phyloP scores from a whole-genome alignment of 2,888 invertebrate genomes.

The Heliconius sara region DNA sequence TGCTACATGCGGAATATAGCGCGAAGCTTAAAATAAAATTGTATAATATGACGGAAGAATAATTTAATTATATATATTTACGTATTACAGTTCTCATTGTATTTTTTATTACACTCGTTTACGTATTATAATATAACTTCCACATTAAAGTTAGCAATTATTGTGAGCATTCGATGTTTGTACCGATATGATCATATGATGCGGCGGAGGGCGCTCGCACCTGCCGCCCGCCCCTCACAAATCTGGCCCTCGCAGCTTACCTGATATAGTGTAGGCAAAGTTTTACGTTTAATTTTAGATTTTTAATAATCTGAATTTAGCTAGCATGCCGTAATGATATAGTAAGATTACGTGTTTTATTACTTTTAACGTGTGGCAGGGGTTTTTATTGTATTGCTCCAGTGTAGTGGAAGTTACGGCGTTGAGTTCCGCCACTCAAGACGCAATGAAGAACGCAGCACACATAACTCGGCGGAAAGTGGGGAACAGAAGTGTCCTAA shows the following conservation, averaged over 20 bases:
- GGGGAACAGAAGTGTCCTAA: no score
- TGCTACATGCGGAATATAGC: no score
- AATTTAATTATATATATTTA: no score
- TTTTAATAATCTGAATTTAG: not conserved
- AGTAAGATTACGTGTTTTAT: no score
- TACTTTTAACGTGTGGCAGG: no score
- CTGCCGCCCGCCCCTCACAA: conserved; percentile 77
- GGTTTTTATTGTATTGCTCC: no score
- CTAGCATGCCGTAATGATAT: no score
- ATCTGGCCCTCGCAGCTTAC: conserved; percentile 77
- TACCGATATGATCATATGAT: conserved; percentile 27
- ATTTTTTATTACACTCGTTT: not conserved
- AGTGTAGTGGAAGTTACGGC: no score
- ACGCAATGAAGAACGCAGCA: no score
- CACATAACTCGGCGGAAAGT: no score
- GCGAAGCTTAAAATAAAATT: not conserved
- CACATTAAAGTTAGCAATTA: not conserved
- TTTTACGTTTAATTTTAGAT: not conserved
- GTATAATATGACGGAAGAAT: no score
- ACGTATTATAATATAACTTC: not conserved
- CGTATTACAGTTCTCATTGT: not conserved
- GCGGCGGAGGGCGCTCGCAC: conserved; percentile 72
- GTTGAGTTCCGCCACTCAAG: no score
- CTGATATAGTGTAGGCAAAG: conserved; percentile 59
- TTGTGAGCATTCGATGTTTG: conserved; percentile 6